Percentiles rank a stretch among this genome's conserved stretches.
Evolutionary conservation across 2,113 vertebrate genomes (phyloP).

Genomic region (Pangasianodon hypophthalmus): DNA sequence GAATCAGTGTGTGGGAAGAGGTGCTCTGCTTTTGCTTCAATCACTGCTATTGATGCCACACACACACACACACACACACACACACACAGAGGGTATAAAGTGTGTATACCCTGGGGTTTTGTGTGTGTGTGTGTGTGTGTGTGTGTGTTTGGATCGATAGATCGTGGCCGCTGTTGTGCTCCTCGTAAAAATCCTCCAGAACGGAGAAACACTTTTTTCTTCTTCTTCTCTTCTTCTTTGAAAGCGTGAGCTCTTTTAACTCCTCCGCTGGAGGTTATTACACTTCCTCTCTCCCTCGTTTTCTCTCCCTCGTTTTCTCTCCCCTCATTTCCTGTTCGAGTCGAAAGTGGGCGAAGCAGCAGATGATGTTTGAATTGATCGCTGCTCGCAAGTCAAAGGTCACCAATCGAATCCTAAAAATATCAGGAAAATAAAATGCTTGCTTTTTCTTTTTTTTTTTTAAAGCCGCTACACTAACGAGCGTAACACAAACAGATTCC

Average conservation of each 20-base stretch:
- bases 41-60: not conserved
- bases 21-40: not conserved
- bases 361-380: slow-evolving; percentile 27
- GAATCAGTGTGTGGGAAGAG: not conserved
- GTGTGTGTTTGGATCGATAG: slow-evolving; percentile 12
- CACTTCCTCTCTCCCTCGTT: slow-evolving; percentile 16
- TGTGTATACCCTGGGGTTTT: not conserved
- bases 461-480: not conserved
- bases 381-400: slow-evolving; percentile 19
- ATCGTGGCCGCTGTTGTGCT: not conserved
- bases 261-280: slow-evolving; percentile 23
- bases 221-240: slow-evolving; percentile 23
- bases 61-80: not conserved
- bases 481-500: not conserved
- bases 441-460: not conserved
- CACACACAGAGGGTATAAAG: not conserved
- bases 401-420: not conserved
- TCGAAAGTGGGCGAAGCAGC: slow-evolving; percentile 25
- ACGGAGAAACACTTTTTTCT: not conserved
- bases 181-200: slow-evolving; percentile 1
- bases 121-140: slow-evolving; percentile 11
- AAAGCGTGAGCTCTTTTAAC: slow-evolving; percentile 18
- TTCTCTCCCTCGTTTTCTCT: slow-evolving; percentile 23
- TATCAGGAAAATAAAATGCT: not conserved
- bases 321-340: not conserved